Conservation (phyloP, 2,797 vertebrate genomes). For the Florisuga fusca region DNA sequence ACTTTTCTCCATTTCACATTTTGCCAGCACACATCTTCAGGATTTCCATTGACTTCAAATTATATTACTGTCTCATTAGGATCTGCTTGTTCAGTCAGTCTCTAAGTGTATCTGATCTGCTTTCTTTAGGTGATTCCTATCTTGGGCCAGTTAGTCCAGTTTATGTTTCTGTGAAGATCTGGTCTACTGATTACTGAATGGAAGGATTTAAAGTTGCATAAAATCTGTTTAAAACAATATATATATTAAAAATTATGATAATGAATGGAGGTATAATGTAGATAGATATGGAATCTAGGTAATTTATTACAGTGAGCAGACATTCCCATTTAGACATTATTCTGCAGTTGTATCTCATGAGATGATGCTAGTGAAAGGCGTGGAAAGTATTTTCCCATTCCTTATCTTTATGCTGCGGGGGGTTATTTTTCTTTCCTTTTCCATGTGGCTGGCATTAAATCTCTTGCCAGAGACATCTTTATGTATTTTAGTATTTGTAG, state of each 20-base stretch:
- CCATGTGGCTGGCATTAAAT: background rate
- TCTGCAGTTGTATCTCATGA: background rate
- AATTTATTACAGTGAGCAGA: background rate
- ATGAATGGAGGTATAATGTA: background rate
- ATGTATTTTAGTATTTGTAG: background rate
- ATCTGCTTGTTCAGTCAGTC: background rate
- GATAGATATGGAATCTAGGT: background rate
- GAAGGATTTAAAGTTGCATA: background rate
- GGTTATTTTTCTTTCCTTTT: background rate
- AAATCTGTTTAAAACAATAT: background rate
- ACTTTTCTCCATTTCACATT: background rate
- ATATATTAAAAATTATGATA: background rate
- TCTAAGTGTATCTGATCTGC: background rate
- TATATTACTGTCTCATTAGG: background rate
- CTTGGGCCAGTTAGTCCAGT: background rate
- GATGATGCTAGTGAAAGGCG: background rate
- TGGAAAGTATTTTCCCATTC: background rate
- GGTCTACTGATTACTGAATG: background rate
- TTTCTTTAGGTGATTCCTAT: background rate
- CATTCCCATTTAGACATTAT: background rate
- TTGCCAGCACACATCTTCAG: background rate
- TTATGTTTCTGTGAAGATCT: background rate
- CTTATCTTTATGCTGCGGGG: background rate
- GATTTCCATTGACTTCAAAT: background rate
- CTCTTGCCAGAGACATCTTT: background rate